Evolutionary conservation across 2,888 invertebrate species (phyloP).

Genomic region (Sicus ferrugineus): DNA sequence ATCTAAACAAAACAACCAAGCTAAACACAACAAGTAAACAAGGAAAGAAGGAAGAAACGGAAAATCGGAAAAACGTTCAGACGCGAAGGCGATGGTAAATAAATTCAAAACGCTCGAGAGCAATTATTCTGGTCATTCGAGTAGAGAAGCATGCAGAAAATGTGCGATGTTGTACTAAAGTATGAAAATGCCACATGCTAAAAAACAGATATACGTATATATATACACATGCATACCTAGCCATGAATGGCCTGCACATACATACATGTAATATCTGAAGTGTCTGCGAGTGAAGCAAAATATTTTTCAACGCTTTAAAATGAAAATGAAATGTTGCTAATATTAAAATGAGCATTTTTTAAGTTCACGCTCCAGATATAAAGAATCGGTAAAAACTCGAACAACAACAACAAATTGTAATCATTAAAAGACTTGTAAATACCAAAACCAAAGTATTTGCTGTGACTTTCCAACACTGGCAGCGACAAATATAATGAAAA

Average conservation of each 20-base stretch:
- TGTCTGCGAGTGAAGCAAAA: too few relatives aligned
- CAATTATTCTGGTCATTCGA: conserved; percentile 36
- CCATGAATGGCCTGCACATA: not conserved
- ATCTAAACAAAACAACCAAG: conserved; percentile 21
- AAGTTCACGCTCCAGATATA: conserved; percentile 23
- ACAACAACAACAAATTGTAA: conserved; percentile 5
- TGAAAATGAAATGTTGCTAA: conserved; percentile 8
- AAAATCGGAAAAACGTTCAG: not conserved
- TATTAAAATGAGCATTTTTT: conserved; percentile 15
- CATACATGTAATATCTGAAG: not conserved
- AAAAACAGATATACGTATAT: not conserved
- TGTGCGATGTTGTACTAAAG: not conserved
- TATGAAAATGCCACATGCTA: conserved; percentile 12
- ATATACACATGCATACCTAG: not conserved
- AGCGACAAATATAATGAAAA: not conserved
- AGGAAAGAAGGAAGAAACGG: conserved; percentile 42
- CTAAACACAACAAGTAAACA: conserved; percentile 35
- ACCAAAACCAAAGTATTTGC: not conserved
- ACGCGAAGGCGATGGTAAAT: not conserved
- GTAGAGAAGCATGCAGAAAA: conserved; percentile 34
- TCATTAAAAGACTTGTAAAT: not conserved
- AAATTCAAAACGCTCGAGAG: conserved; percentile 20
- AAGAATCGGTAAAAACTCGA: conserved; percentile 5
- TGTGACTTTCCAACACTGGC: too few relatives aligned
- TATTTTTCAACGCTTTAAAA: not conserved